Conservation (phyloP, 2,113 vertebrate genomes). For the Corynorhinus townsendii region DNA sequence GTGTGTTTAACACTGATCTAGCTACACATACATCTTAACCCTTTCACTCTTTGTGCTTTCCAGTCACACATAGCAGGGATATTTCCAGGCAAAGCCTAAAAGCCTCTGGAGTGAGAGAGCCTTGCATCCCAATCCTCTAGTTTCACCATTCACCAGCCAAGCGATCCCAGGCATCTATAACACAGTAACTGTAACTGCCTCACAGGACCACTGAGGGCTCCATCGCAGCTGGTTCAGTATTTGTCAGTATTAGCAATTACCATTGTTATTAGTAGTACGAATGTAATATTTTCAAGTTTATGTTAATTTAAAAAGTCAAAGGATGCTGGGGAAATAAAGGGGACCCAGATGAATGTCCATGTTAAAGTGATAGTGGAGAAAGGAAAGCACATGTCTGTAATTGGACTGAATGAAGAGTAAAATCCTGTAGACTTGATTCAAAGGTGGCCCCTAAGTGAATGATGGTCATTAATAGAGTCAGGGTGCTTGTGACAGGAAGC, state of each 20-base stretch:
- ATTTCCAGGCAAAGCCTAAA: not conserved
- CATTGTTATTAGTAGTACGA: not conserved
- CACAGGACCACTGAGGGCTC: accelerated
- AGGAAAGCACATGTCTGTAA: not conserved
- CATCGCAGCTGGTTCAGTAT: not conserved
- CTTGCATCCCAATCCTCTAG: not conserved
- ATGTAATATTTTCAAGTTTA: not conserved
- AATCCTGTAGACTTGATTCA: not conserved
- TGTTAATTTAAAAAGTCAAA: not conserved
- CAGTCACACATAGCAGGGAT: not conserved
- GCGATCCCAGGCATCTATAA: not conserved
- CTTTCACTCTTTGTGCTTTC: not conserved
- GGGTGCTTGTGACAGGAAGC: not conserved
- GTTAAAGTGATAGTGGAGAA: not conserved
- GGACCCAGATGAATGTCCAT: no score
- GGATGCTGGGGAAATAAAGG: not conserved
- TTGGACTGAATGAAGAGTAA: not conserved
- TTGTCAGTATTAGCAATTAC: not conserved
- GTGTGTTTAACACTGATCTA: not conserved
- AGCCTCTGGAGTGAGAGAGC: not conserved
- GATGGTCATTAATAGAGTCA: not conserved
- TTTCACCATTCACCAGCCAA: not conserved
- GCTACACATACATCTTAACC: not conserved
- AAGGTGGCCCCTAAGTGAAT: not conserved
- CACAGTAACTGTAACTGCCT: not conserved